Percentiles rank a stretch among this genome's conserved stretches.
phyloP scores from a whole-genome alignment of 2,113 vertebrate species.

The Thunnus thynnus region DNA sequence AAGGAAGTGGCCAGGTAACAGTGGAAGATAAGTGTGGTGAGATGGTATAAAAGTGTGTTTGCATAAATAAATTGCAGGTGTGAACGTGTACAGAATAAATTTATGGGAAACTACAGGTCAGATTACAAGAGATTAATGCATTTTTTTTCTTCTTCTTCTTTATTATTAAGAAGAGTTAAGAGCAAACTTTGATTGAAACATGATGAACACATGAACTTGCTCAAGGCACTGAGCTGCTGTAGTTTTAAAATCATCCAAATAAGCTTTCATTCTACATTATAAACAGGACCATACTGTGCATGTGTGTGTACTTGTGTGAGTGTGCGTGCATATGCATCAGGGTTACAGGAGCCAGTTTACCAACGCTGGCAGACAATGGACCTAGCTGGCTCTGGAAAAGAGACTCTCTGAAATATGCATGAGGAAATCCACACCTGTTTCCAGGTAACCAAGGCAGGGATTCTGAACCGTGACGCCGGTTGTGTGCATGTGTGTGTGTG shows the following conservation, averaged over 20 bases:
- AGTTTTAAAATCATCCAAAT: neutral
- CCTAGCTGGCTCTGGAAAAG: slow-evolving; percentile 71
- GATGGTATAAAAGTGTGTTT: slow-evolving; percentile 10
- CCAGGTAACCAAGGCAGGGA: slow-evolving; percentile 86
- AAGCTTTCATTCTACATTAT: neutral
- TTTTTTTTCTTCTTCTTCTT: no score
- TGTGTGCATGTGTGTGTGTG: slow-evolving; percentile 49
- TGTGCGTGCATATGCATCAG: no score
- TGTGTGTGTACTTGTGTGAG: slow-evolving; percentile 18
- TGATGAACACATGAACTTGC: neutral
- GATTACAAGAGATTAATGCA: neutral
- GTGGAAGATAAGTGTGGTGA: slow-evolving; percentile 4
- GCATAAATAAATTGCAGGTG: slow-evolving; percentile 13
- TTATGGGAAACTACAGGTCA: neutral
- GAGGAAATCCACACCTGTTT: slow-evolving; percentile 87
- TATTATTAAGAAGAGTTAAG: neutral
- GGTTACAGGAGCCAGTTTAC: slow-evolving; percentile 66
- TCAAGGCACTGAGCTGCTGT: neutral
- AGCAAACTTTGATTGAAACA: neutral
- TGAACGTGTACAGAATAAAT: neutral
- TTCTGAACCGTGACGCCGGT: slow-evolving; percentile 73
- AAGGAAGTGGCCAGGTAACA: slow-evolving; percentile 43
- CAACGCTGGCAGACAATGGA: slow-evolving; percentile 76
- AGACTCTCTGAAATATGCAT: slow-evolving; percentile 85
- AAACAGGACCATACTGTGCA: neutral